phyloP scores from a whole-genome alignment of 2,888 invertebrate species.

The Zygogramma bicolorata region DNA sequence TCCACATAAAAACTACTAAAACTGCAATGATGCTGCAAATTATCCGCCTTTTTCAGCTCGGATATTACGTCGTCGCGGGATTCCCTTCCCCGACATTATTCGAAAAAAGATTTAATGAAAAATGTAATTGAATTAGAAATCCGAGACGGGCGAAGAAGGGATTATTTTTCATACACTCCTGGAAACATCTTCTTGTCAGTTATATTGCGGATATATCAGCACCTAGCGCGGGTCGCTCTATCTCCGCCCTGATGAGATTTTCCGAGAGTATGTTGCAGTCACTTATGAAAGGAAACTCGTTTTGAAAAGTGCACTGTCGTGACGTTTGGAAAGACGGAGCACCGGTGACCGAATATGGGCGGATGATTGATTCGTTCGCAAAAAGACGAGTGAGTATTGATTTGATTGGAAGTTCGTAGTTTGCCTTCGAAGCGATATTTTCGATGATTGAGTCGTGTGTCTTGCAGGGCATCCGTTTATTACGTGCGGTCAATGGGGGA shows the following conservation, averaged over 20 bases:
- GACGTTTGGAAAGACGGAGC: not conserved
- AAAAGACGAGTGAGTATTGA: not conserved
- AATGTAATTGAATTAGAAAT: constrained; percentile 11
- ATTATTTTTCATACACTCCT: constrained; percentile 6
- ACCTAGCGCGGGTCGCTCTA: not conserved
- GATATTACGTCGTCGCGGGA: not conserved
- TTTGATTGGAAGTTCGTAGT: no score
- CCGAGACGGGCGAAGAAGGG: not conserved
- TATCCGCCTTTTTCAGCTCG: not conserved
- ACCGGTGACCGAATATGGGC: not conserved
- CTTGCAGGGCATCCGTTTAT: no score
- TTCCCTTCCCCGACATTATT: not conserved
- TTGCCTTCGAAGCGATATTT: no score
- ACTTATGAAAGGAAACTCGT: constrained; percentile 14
- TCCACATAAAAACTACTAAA: not conserved
- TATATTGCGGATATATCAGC: constrained; percentile 19
- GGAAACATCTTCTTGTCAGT: constrained; percentile 21
- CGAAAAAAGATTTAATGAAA: constrained; percentile 16
- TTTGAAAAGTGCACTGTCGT: constrained; percentile 9
- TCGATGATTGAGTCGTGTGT: no score
- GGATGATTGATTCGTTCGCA: not conserved
- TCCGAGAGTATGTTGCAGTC: not conserved
- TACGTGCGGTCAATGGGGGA: no score
- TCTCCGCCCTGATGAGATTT: constrained; percentile 12
- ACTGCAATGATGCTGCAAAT: not conserved